Base-by-base conservation (phyloP, 2,888 invertebrate genomes). In the Caenorhabditis zanzibari region DNA sequence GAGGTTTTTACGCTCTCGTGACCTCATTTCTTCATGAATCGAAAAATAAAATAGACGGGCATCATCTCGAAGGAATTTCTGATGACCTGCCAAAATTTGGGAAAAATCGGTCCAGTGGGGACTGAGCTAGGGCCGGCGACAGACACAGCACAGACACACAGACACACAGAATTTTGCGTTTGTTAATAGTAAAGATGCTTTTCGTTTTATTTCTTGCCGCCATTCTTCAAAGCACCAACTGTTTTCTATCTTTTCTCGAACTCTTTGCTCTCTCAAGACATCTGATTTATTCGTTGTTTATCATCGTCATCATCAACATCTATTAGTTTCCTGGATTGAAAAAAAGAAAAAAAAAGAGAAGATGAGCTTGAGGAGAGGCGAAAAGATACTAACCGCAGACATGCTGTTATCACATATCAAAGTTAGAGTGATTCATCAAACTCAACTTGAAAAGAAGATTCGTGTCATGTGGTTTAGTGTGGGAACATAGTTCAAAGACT, bases 221-320 rank as follows among this genome's bases (percentile, higher is more conserved):
- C 66, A 47, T 19, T 41, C 22, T 41, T 24, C 28, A 49, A 47
- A 24, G 12, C 59, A 59, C 76, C 76, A 77, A 77, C 76, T 77
- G 76, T 77, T 69, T 61, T 49, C 52, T n/a, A 66, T 66, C 66
- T 19, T 52, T 75, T 58, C 52, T 75, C 54, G 56, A 59, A 61
- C 52, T 52, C 47, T 49, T 47, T 44, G 19, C 35, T 24, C 44
- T 28, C 64, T 28, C 56, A 56, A 58, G 49, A 28, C 75, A 59
- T 77, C 68, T 77, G 76, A 68, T 77, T 77, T 77, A 77, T 77
- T 69, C 69, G 76, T 66, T 77, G 76, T 77, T 77, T 68, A 77
- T 69, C 68, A 24, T 63, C 64, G 12, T 74, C 52, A 61, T 56
- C 64, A 47, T 64, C 66, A 71, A 44, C 41, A 22, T 44, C 44